Conservation (phyloP, 2,888 invertebrate genomes). For the Cephus rjabovi region DNA sequence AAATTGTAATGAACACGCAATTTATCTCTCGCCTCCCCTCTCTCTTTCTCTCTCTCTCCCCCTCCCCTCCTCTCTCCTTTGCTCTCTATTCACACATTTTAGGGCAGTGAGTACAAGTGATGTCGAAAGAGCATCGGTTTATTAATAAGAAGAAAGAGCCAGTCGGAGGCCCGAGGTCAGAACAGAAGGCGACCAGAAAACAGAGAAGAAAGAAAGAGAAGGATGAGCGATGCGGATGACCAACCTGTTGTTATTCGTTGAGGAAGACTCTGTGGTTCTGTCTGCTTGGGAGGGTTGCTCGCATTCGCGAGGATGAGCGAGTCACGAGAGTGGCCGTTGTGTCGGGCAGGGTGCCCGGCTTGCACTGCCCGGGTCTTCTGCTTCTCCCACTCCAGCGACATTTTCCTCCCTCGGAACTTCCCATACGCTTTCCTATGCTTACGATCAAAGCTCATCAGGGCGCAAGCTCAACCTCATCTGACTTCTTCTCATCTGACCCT, state of each 20-base stretch:
- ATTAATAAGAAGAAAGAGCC: not conserved
- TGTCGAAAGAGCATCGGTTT: too few species aligned
- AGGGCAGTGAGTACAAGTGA: too few species aligned
- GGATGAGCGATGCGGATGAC: slow-evolving; percentile 30
- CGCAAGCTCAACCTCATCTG: slow-evolving; percentile 28
- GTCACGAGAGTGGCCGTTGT: slow-evolving; percentile 32
- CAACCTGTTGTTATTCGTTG: slow-evolving; percentile 59
- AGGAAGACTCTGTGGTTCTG: slow-evolving; percentile 11
- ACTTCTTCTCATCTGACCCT: not conserved
- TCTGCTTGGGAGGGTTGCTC: slow-evolving; percentile 3
- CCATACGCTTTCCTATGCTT: slow-evolving; percentile 19
- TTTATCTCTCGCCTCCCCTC: not conserved
- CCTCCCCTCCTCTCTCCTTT: not conserved
- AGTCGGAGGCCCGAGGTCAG: not conserved
- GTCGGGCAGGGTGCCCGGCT: slow-evolving; percentile 65
- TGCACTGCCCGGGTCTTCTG: slow-evolving; percentile 66
- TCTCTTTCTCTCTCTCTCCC: not conserved
- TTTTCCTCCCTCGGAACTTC: slow-evolving; percentile 25
- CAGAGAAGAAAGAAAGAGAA: not conserved
- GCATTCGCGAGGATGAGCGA: slow-evolving; percentile 7
- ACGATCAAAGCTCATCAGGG: slow-evolving; percentile 19
- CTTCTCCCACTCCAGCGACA: slow-evolving; percentile 53
- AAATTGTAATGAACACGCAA: too few species aligned
- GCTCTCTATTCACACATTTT: not conserved
- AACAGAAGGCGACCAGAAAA: not conserved